Base-by-base conservation (phyloP, 2,888 invertebrate genomes). In the Rhingia campestris region DNA sequence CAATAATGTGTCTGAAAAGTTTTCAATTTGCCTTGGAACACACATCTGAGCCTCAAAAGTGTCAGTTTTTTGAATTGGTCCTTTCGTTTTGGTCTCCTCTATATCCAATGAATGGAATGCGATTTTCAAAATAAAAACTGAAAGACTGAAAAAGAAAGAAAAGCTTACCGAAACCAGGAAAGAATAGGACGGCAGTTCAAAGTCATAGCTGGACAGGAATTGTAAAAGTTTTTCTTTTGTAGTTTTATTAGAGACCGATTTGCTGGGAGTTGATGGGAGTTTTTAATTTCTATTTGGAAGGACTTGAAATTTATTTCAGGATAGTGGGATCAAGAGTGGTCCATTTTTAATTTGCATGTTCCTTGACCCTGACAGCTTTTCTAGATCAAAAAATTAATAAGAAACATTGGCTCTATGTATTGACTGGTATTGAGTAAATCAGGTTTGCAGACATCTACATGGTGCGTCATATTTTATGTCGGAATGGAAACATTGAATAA, bases 1-100 rank as follows among this genome's bases (percentile, higher is more conserved):
- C 84, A 84, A 84, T 84, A 84, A 84, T 80, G 84, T 84, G 84
- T 84, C 84, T 84, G 84, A 70, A 84, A 84, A 84, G 84, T 84
- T 84, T 84, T 84, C 84, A 84, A 84, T 84, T 84, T 84, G 80
- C 74, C 66, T 84, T 84, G 70, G 74, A 82, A 82, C 73, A 84
- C 84, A 84, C 84, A 84, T 84, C 84, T 84, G 84, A 74, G 84
- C 80, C 84, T 84, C 64, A 66, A 69, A 70, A 75, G 80, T 84
- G 80, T 84, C 84, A 84, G 80, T 80, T 84, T 80, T 74, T 82
- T 64, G 43, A 82, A 82, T 82, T 82, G 82, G 79, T 72, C 69
- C 63, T 63, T 73, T 77, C 66, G 61, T 82, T 67, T 73, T 70
- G 59, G 74, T 70, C 70, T 54, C 33, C 14, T 49, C 43, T 74